Evolutionary conservation across 1,140 invertebrate species (phyloP).

Genomic region (Nomia melanderi): DNA sequence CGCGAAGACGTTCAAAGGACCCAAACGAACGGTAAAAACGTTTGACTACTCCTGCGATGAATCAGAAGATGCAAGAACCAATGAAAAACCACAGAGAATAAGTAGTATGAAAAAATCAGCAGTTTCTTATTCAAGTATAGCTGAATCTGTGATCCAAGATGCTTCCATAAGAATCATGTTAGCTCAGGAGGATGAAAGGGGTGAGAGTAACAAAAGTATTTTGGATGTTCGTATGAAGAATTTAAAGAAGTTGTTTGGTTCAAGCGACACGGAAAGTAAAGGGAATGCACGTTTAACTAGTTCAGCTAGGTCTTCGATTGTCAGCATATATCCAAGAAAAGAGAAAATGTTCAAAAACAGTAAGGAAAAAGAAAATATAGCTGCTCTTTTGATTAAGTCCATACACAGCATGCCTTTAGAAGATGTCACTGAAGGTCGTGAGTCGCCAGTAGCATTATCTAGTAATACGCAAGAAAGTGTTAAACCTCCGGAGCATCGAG

Average conservation of each 20-base stretch:
- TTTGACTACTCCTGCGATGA: neutral
- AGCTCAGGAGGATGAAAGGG: slow-evolving; percentile 82
- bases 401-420: slow-evolving; percentile 82
- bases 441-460: slow-evolving; percentile 72
- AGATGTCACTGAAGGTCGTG: slow-evolving; percentile 82
- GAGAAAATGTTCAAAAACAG: slow-evolving; percentile 81
- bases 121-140: slow-evolving; percentile 65
- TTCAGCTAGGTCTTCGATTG: slow-evolving; percentile 52
- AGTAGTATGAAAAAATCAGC: neutral
- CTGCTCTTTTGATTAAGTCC: slow-evolving; percentile 84
- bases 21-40: neutral
- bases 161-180: slow-evolving; percentile 78
- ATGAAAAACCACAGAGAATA: neutral
- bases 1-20: neutral
- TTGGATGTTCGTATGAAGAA: slow-evolving; percentile 82
- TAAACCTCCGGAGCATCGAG: neutral
- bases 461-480: neutral
- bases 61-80: neutral
- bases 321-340: slow-evolving; percentile 59
- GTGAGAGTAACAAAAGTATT: slow-evolving; percentile 77
- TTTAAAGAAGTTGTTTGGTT: slow-evolving; percentile 77
- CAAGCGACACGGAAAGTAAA: slow-evolving; percentile 6
- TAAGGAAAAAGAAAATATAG: slow-evolving; percentile 83
- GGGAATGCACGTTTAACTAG: neutral
- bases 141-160: slow-evolving; percentile 73